These are phyloP conservation scores for Hirundichthys speculiger DNA, from an alignment of 2,113 vertebrate genomes.

Conservation along the genomic window DNA sequence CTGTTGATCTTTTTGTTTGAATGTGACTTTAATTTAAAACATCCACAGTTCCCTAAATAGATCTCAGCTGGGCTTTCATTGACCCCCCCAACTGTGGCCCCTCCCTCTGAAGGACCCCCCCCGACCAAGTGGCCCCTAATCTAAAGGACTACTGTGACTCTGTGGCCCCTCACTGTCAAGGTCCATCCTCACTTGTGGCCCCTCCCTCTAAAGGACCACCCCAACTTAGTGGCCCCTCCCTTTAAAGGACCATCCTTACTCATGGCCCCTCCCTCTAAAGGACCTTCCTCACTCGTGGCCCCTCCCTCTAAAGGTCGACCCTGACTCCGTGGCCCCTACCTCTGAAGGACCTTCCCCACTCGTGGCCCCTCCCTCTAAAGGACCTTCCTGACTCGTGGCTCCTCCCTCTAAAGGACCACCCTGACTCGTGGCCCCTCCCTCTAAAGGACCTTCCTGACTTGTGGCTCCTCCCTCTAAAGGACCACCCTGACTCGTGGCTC, in stretches of 20 bases:
- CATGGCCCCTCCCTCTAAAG: too few species aligned
- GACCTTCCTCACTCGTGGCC: background rate
- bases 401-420: background rate
- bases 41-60: constrained; percentile 75
- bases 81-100: constrained; percentile 44
- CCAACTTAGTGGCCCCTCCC: constrained; percentile 4
- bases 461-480: background rate
- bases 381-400: background rate
- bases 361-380: too few species aligned
- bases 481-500: too few species aligned
- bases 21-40: background rate
- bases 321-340: constrained; percentile 4
- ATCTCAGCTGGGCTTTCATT: constrained; percentile 75
- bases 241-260: too few species aligned
- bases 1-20: background rate
- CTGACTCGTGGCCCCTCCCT: too few species aligned
- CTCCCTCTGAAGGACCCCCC: too few species aligned
- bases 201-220: constrained; percentile 22
- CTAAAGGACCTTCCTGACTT: constrained; percentile 18
- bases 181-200: too few species aligned
- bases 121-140: too few species aligned
- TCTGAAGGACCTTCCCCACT: too few species aligned
- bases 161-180: background rate
- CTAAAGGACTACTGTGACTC: constrained; percentile 21
- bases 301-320: background rate